A percentile compares a stretch with the other conserved stretches of the same genome.
Conservation (phyloP, 2,113 vertebrate species). For the Tachycineta bicolor region DNA sequence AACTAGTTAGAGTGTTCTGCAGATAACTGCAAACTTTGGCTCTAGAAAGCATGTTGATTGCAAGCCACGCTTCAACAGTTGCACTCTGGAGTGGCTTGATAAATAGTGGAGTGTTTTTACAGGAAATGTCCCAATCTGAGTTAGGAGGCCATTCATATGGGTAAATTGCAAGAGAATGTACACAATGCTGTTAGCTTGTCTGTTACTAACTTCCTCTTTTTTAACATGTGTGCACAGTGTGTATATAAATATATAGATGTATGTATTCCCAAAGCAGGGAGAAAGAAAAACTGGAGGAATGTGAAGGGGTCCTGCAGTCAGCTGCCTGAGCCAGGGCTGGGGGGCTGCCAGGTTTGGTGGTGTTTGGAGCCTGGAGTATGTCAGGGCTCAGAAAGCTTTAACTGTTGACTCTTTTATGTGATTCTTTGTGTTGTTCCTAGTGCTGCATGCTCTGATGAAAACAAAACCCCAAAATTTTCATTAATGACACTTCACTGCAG, state of each 20-base stretch:
- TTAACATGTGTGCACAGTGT: not conserved
- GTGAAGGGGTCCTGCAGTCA: not conserved
- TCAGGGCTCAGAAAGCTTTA: not conserved
- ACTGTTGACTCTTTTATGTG: not conserved
- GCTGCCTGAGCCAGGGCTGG: not conserved
- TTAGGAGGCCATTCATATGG: not conserved
- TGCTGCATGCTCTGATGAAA: not conserved
- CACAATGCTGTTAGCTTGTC: not conserved
- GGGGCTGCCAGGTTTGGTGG: not conserved
- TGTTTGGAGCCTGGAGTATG: rapidly evolving
- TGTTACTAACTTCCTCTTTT: not conserved
- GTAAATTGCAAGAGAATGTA: not conserved
- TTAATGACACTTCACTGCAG: not conserved
- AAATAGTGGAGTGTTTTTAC: conserved; percentile 3
- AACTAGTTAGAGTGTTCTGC: not conserved
- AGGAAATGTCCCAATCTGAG: conserved; percentile 7
- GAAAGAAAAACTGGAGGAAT: not conserved
- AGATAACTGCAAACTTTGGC: not conserved
- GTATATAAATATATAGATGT: not conserved
- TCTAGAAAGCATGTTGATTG: not conserved
- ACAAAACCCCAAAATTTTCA: not conserved
- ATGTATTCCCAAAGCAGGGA: not conserved
- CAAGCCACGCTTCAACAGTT: not conserved
- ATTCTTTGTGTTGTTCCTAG: not conserved
- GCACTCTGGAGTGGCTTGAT: not conserved